phyloP scores from a whole-genome alignment of 2,888 invertebrate genomes.

The Tubiluchus corallicola region DNA sequence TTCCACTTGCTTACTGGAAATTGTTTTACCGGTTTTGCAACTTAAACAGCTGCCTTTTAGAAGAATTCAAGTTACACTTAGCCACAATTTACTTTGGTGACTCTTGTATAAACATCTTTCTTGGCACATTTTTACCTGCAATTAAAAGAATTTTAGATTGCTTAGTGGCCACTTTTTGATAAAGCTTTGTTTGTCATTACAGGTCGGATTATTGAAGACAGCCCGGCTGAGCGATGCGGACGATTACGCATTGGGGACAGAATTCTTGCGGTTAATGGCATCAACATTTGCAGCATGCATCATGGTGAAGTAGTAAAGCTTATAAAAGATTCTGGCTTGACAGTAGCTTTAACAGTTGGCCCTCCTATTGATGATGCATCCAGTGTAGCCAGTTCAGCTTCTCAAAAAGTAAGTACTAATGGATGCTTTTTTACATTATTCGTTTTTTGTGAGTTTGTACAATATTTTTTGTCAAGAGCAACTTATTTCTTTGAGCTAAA shows the following conservation, averaged over 20 bases:
- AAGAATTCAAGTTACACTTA: too few relatives aligned
- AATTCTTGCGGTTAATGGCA: conserved; percentile 82
- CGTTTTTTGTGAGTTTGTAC: conserved; percentile 11
- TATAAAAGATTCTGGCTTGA: conserved; percentile 84
- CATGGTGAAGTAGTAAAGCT: conserved; percentile 93
- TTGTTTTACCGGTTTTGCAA: too few relatives aligned
- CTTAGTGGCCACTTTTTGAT: too few relatives aligned
- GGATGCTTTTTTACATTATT: conserved; percentile 18
- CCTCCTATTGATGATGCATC: conserved; percentile 38
- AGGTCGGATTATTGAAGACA: conserved; percentile 84
- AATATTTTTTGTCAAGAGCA: conserved; percentile 5
- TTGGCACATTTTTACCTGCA: too few relatives aligned
- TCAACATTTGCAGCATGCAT: conserved; percentile 70
- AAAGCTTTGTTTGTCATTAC: too few relatives aligned
- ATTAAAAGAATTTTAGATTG: too few relatives aligned
- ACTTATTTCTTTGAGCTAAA: too few relatives aligned
- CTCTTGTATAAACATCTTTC: too few relatives aligned
- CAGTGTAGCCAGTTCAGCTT: conserved; percentile 37
- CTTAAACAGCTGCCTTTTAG: too few relatives aligned
- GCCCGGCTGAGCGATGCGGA: conserved; percentile 85
- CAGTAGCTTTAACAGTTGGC: conserved; percentile 39
- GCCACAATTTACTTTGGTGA: too few relatives aligned
- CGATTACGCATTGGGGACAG: conserved; percentile 80
- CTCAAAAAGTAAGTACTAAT: conserved; percentile 35
- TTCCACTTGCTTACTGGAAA: too few relatives aligned